Conservation (phyloP, 2,113 vertebrate species). For the Glareola pratincola region DNA sequence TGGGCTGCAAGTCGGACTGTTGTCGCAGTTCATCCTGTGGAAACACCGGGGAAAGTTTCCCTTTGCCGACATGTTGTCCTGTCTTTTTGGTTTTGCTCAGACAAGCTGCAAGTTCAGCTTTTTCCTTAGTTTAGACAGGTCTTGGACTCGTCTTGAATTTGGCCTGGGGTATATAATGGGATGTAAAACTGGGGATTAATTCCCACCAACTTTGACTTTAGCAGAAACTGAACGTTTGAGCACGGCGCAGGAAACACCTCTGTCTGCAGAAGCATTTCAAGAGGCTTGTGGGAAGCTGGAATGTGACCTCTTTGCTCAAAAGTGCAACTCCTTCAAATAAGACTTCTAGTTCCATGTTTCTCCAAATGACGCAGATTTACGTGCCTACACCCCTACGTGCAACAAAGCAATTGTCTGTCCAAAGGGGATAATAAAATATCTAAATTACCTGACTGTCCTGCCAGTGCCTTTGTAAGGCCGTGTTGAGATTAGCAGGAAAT, state of each 20-base stretch:
- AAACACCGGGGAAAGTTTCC: neutral
- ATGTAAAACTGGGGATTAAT: neutral
- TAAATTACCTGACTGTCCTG: accelerated
- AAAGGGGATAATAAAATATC: neutral
- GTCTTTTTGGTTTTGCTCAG: neutral
- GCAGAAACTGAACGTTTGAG: neutral
- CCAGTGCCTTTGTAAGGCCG: neutral
- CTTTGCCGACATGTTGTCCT: neutral
- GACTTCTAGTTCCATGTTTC: accelerated
- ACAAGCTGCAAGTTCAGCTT: neutral
- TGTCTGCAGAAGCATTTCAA: neutral
- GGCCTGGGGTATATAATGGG: neutral
- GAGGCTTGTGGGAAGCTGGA: neutral
- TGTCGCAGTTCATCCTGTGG: neutral
- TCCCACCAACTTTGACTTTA: neutral
- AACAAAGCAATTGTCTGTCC: neutral
- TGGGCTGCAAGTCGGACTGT: neutral
- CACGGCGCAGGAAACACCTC: accelerated
- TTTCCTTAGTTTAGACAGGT: neutral
- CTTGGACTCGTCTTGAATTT: neutral
- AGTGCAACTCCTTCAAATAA: neutral
- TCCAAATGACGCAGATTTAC: neutral
- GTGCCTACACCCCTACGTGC: neutral
- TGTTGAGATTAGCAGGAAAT: neutral
- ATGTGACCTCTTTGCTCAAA: neutral